phyloP scores from a whole-genome alignment of 2,797 vertebrate genomes.

The Alfaro cultratus region DNA sequence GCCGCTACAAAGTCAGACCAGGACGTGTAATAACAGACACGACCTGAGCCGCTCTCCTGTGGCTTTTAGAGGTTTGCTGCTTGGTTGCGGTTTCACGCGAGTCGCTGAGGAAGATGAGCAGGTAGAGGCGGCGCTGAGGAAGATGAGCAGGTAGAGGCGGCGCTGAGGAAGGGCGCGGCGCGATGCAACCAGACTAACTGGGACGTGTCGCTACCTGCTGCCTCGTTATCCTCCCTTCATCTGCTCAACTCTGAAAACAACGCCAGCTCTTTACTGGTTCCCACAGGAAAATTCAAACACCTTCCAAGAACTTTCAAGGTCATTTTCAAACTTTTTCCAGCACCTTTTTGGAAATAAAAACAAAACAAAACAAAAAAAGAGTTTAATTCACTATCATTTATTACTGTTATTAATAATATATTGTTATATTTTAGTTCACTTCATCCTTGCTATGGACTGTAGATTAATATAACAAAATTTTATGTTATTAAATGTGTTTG shows the following conservation, averaged over 20 bases:
- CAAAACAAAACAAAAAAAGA: too few species aligned
- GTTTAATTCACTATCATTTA: too few species aligned
- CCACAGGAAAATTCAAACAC: too few species aligned
- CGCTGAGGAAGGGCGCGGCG: conserved; percentile 27
- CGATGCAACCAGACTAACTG: conserved; percentile 16
- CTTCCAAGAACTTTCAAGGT: too few species aligned
- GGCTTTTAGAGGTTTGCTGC: conserved; percentile 11
- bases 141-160: conserved; percentile 11
- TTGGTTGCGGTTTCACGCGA: background rate
- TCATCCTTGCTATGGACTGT: too few species aligned
- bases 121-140: conserved; percentile 7
- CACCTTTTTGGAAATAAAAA: too few species aligned
- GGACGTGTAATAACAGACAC: background rate
- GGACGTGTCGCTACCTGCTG: conserved; percentile 68
- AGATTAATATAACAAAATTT: too few species aligned
- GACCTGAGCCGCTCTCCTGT: background rate
- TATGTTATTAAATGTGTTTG: too few species aligned
- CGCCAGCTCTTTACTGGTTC: background rate
- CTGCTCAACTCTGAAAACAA: background rate
- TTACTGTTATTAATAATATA: too few species aligned
- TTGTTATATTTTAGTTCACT: too few species aligned
- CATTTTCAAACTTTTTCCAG: too few species aligned
- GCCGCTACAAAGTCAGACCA: background rate
- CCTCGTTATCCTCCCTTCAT: conserved; percentile 12
- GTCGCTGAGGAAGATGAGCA: background rate